A percentile compares a stretch with the other conserved stretches of the same genome.
Evolutionary conservation across 2,888 invertebrate species (phyloP).

Genomic region (Sicus ferrugineus): DNA sequence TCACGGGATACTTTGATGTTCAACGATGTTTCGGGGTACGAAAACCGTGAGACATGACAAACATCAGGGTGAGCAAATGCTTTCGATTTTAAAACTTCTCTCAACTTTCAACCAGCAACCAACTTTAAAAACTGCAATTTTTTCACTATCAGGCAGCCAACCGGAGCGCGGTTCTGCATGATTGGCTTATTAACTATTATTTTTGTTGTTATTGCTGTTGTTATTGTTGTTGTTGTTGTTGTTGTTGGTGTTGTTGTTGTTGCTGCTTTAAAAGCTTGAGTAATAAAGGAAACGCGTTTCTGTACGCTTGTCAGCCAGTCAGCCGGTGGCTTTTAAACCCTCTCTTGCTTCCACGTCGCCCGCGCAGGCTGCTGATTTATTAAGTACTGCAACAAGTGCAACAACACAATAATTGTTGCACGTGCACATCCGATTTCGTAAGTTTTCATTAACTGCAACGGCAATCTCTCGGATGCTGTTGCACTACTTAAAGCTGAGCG

Average conservation of each 20-base stretch:
- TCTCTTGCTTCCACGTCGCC: neutral
- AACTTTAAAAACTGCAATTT: neutral
- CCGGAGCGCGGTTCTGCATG: constrained; percentile 35
- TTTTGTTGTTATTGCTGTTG: neutral
- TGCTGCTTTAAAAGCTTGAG: constrained; percentile 16
- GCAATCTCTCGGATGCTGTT: no score
- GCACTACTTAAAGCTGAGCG: no score
- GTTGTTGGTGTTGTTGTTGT: neutral
- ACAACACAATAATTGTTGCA: constrained; percentile 3
- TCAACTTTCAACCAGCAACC: neutral
- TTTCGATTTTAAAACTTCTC: neutral
- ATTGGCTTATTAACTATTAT: constrained; percentile 38
- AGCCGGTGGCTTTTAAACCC: neutral
- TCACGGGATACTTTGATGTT: no score
- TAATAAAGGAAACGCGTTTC: constrained; percentile 35
- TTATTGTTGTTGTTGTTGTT: constrained; percentile 3
- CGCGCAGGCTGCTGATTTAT: constrained; percentile 24
- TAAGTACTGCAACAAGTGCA: constrained; percentile 13
- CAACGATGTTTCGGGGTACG: no score
- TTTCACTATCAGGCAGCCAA: neutral
- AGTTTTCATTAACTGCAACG: neutral
- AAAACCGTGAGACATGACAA: no score
- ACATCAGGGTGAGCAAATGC: no score
- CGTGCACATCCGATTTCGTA: no score
- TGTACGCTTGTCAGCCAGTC: neutral